Base-by-base conservation (phyloP, 2,888 invertebrate genomes). In the Hydraecia micacea region DNA sequence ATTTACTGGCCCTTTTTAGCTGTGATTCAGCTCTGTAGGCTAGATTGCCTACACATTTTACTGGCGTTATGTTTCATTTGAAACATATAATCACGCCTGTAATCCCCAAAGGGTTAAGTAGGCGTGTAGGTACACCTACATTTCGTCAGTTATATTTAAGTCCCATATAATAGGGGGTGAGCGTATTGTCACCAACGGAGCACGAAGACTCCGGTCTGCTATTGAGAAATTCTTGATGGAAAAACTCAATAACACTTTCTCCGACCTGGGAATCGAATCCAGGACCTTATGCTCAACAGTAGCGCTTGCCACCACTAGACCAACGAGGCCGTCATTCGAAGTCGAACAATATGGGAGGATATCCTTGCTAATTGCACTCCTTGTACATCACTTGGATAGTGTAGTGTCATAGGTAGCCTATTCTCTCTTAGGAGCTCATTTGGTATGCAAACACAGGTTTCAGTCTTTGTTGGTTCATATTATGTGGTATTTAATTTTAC, bases 1-100 rank as follows among this genome's bases (percentile, higher is more conserved):
- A 71, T 86, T 84, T 83, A 39, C 83, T 75, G 32, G n/a, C 52
- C 63, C 71, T 77, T 71, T 73, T 75, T 49, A 73, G 58, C 66
- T 58, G 62, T 75, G 83, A 83, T 67, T 84, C 75, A 83, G 70
- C 36, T 68, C 28, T 62, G 49, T 21, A 58, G 63, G 39, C 42
- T n/a, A n/a, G n/a, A n/a, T n/a, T n/a, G n/a, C n/a, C n/a, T 65
- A 36, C 36, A 60, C 8, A n/a, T 60, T n/a, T 65, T 39, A 46
- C 25, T 68, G n/a, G 46, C 21, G 73, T 74, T 75, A 75, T 55
- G 21, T 75, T 84, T 63, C 18, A 67, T 68, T 58, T 13, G 6
- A 15, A 25, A 32, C 15, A 32, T 15, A 52, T 9, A 32, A 36
- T 36, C 6, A n/a, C n/a, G 69, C 25, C 18, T 36, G 18, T n/a